These are phyloP conservation scores for Scleropages formosus DNA, from an alignment of 2,797 vertebrate genomes.

Conservation along the genomic window DNA sequence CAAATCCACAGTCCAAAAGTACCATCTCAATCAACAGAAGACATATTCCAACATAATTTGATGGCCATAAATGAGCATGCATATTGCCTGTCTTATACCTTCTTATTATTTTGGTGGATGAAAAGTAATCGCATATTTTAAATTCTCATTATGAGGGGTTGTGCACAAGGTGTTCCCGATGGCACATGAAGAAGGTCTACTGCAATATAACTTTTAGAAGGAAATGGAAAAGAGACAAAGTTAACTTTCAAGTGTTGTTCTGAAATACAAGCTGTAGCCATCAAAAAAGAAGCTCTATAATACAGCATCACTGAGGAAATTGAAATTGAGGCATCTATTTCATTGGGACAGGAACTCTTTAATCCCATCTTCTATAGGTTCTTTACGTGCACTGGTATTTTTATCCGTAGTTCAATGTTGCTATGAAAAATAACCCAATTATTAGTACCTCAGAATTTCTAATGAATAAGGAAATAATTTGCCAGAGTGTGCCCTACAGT, in stretches of 20 bases:
- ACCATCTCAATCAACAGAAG: too few species aligned
- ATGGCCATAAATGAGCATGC: too few species aligned
- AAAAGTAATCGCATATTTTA: too few species aligned
- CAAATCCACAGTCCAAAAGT: too few species aligned
- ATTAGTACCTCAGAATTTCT: slow-evolving; percentile 26
- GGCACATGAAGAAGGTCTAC: slow-evolving; percentile 1
- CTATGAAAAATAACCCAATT: slow-evolving; percentile 28
- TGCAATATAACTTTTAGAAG: not conserved
- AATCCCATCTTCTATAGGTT: slow-evolving; percentile 14
- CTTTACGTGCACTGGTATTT: slow-evolving; percentile 25
- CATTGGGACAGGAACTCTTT: not conserved
- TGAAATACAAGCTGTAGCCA: not conserved
- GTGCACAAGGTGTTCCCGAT: too few species aligned
- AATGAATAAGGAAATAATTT: slow-evolving; percentile 23
- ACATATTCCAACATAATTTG: too few species aligned
- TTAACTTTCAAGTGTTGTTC: not conserved
- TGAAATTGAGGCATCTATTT: slow-evolving; percentile 24
- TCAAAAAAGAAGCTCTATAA: not conserved
- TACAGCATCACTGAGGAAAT: slow-evolving; percentile 16
- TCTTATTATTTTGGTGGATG: too few species aligned
- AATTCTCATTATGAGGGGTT: too few species aligned
- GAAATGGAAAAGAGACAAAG: not conserved
- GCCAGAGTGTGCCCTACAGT: slow-evolving; percentile 11
- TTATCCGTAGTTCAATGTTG: slow-evolving; percentile 15
- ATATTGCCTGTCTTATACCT: too few species aligned